Evolutionary conservation across 2,113 vertebrate species (phyloP).

Genomic region (Mus musculus): DNA sequence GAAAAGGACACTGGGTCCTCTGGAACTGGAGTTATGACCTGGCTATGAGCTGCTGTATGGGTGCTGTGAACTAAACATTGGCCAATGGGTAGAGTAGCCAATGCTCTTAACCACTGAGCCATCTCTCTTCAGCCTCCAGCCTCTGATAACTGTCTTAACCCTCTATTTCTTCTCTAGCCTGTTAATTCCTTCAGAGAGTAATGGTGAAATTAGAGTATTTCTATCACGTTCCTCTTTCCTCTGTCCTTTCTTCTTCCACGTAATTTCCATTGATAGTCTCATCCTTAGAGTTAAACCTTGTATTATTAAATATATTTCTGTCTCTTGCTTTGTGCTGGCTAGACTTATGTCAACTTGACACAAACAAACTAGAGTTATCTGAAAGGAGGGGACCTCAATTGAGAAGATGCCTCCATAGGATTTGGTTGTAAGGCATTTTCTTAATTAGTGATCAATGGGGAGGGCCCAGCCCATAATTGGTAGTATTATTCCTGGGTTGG

Average conservation of each 20-base stretch:
- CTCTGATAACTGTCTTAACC: background rate
- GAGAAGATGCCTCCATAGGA: background rate
- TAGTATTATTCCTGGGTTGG: background rate
- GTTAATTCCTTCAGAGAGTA: constrained; percentile 3
- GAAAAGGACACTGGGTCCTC: background rate
- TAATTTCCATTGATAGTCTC: constrained; percentile 44
- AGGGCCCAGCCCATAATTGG: background rate
- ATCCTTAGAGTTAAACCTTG: constrained; percentile 3
- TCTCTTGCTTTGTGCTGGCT: constrained; percentile 37
- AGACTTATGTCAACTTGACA: background rate
- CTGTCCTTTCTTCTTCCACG: background rate
- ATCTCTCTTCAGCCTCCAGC: background rate
- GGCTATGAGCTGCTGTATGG: background rate
- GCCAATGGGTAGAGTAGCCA: no score
- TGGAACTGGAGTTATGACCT: background rate
- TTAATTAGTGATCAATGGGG: background rate
- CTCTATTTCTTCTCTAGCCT: constrained; percentile 14
- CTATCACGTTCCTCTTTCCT: background rate
- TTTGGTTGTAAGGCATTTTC: background rate
- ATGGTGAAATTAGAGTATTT: constrained; percentile 39
- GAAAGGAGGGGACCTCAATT: background rate
- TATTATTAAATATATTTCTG: background rate
- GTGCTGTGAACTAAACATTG: background rate
- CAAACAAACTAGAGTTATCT: background rate
- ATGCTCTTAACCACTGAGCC: no score